These are phyloP conservation scores for Ophonus ardosiacus DNA, from an alignment of 2,888 invertebrate species.

Conservation along the genomic window DNA sequence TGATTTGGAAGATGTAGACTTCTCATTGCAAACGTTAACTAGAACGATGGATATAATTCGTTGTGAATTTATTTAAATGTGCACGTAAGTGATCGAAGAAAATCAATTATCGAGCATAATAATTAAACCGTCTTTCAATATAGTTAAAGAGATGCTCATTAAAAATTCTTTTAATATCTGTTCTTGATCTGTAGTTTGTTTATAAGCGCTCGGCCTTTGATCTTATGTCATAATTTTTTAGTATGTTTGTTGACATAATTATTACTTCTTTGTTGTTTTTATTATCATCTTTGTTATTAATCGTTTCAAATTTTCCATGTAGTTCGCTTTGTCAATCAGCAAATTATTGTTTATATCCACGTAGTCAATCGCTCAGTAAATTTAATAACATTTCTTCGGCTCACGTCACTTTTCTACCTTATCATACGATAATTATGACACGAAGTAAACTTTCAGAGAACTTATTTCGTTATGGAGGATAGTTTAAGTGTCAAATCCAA, in stretches of 20 bases:
- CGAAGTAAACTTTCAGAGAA: slow-evolving; percentile 50
- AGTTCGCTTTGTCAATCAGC: neutral
- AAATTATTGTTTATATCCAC: slow-evolving; percentile 40
- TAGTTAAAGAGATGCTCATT: slow-evolving; percentile 44
- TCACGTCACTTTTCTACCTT: slow-evolving; percentile 19
- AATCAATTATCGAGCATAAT: slow-evolving; percentile 26
- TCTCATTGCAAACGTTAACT: slow-evolving; percentile 45
- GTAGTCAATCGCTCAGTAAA: neutral
- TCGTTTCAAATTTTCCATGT: neutral
- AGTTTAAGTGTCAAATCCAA: slow-evolving; percentile 83
- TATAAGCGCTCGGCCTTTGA: slow-evolving; percentile 59
- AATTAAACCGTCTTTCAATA: slow-evolving; percentile 38
- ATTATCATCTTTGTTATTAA: slow-evolving; percentile 28
- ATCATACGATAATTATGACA: slow-evolving; percentile 22
- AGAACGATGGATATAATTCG: slow-evolving; percentile 56
- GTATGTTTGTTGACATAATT: slow-evolving; percentile 40
- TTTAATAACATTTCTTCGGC: neutral
- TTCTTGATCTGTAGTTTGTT: slow-evolving; percentile 49
- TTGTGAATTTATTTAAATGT: slow-evolving; percentile 58
- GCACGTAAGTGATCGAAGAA: slow-evolving; percentile 53
- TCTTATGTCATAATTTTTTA: slow-evolving; percentile 56
- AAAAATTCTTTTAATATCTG: slow-evolving; percentile 52
- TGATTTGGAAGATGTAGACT: slow-evolving; percentile 58
- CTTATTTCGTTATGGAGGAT: slow-evolving; percentile 80
- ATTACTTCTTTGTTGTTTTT: slow-evolving; percentile 50